These are phyloP conservation scores for Halictus rubicundus DNA, from an alignment of 1,140 invertebrate species.

Conservation along the genomic window DNA sequence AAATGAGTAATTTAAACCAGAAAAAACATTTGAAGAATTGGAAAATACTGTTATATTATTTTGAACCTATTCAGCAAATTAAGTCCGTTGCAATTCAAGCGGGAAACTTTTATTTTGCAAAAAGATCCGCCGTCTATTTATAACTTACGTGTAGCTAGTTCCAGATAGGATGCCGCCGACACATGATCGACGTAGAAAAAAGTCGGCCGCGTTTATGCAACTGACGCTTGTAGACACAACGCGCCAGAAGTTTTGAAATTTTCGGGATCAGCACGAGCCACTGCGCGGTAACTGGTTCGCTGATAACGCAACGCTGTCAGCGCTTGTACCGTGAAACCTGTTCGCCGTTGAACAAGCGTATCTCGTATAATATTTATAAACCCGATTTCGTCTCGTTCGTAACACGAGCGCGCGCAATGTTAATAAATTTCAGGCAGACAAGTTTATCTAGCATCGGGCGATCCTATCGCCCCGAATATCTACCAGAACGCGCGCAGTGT, in stretches of 20 bases:
- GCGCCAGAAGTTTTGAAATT: slow-evolving; percentile 17
- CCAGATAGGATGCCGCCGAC: not conserved
- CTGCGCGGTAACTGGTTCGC: slow-evolving; percentile 20
- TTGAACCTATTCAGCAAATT: too few relatives aligned
- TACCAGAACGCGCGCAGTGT: not conserved
- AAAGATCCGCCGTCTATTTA: too few relatives aligned
- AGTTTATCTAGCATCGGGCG: slow-evolving; percentile 26
- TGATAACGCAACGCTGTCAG: slow-evolving; percentile 32
- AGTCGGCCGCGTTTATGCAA: slow-evolving; percentile 5
- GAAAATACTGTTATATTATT: too few relatives aligned
- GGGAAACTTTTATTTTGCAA: too few relatives aligned
- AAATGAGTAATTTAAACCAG: too few relatives aligned
- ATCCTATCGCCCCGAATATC: slow-evolving; percentile 9
- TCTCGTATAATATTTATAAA: slow-evolving; percentile 41
- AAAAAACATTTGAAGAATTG: too few relatives aligned
- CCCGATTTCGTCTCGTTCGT: slow-evolving; percentile 25
- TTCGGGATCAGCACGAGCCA: slow-evolving; percentile 4
- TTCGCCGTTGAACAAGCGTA: slow-evolving; percentile 12
- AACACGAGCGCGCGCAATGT: slow-evolving; percentile 4
- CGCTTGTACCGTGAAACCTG: slow-evolving; percentile 22
- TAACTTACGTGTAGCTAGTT: not conserved
- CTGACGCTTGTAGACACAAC: not conserved
- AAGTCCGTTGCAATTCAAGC: too few relatives aligned
- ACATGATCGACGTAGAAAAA: slow-evolving; percentile 15
- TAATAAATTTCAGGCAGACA: slow-evolving; percentile 35